These are phyloP conservation scores for Anastatus disparis DNA, from an alignment of 1,140 invertebrate genomes.

Conservation along the genomic window DNA sequence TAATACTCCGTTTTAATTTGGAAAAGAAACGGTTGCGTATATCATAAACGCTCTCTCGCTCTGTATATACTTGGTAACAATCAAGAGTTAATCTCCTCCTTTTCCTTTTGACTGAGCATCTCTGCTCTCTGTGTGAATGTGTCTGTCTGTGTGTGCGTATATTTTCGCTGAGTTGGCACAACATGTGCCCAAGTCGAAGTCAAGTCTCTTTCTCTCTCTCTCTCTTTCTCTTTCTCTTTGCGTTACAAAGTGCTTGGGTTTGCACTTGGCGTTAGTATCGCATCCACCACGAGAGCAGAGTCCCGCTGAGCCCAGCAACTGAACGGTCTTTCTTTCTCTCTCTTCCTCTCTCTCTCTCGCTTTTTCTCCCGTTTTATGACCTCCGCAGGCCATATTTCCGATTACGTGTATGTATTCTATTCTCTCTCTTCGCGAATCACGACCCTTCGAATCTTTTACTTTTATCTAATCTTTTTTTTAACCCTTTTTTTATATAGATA, in stretches of 20 bases:
- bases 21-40: too few relatives aligned
- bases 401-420: conserved; percentile 51
- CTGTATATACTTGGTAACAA: background rate
- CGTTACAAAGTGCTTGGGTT: conserved; percentile 61
- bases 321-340: conserved; percentile 62
- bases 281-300: background rate
- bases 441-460: too few relatives aligned
- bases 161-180: conserved; percentile 64
- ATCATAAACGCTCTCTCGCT: too few relatives aligned
- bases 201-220: conserved; percentile 58
- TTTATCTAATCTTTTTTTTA: conserved; percentile 10
- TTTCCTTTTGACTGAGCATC: conserved; percentile 20
- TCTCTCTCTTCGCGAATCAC: background rate
- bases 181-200: conserved; percentile 60
- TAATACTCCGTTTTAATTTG: too few relatives aligned
- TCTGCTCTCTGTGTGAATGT: too few relatives aligned
- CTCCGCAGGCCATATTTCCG: conserved; percentile 54
- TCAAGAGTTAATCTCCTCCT: background rate
- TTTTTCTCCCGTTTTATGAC: conserved; percentile 21
- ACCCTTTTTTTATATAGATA: too few relatives aligned
- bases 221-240: conserved; percentile 44
- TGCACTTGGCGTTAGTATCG: conserved; percentile 60
- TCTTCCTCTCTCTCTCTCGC: background rate
- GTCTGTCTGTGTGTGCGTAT: too few relatives aligned
- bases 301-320: conserved; percentile 54